These are phyloP conservation scores for Amphilophus citrinellus DNA, from an alignment of 2,113 vertebrate species.

Conservation along the genomic window DNA sequence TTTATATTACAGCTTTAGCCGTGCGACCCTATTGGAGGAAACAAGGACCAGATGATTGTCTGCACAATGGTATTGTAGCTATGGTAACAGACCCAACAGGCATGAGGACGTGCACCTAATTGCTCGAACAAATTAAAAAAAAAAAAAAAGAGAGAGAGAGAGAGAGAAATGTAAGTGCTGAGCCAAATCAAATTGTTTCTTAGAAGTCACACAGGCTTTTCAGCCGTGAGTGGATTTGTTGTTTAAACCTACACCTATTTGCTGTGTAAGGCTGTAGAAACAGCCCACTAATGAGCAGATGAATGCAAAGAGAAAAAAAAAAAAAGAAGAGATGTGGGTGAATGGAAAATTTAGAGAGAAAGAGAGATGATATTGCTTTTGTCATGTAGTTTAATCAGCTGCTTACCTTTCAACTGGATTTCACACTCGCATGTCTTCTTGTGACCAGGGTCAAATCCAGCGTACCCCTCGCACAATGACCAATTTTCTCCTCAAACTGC, in stretches of 20 bases:
- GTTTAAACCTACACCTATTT: conserved; percentile 6
- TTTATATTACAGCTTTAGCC: conserved; percentile 92
- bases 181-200: not conserved
- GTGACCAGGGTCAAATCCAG: conserved; percentile 79
- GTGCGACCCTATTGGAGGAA: conserved; percentile 93
- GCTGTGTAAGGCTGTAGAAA: conserved; percentile 49
- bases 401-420: conserved; percentile 85
- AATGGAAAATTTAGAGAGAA: conserved; percentile 51
- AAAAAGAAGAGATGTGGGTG: conserved; percentile 32
- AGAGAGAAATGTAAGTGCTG: conserved; percentile 19
- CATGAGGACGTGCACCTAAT: conserved; percentile 89
- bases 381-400: conserved; percentile 82
- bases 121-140: conserved; percentile 80
- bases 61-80: conserved; percentile 92
- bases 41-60: conserved; percentile 93
- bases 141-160: conserved; percentile 1
- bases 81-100: conserved; percentile 96
- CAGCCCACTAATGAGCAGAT: conserved; percentile 21
- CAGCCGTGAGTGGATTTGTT: conserved; percentile 22
- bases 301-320: conserved; percentile 12
- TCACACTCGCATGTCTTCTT: conserved; percentile 82
- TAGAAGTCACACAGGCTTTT: not conserved
- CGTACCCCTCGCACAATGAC: conserved; percentile 81
- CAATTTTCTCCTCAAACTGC: conserved; percentile 75
- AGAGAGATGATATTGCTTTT: conserved; percentile 82